Percentiles rank a stretch among this genome's conserved stretches.
Conservation (phyloP, 2,113 vertebrate genomes). For the Willisornis vidua region DNA sequence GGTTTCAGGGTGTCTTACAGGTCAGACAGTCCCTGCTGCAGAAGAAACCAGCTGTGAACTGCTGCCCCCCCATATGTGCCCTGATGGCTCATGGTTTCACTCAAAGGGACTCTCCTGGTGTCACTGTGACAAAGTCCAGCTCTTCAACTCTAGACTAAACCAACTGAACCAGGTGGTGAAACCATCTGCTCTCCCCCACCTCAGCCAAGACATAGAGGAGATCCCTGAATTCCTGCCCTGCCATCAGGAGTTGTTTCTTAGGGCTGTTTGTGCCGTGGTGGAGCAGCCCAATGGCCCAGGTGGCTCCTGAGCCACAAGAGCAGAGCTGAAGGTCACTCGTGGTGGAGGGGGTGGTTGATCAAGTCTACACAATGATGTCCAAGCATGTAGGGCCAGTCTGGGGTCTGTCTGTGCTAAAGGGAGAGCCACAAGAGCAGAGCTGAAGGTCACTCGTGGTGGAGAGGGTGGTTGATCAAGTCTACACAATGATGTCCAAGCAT, state of each 20-base stretch:
- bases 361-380: neutral
- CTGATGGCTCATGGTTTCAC: neutral
- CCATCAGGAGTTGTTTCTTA: neutral
- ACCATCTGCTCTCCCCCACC: neutral
- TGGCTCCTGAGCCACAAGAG: neutral
- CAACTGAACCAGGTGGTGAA: neutral
- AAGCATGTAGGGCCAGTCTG: neutral
- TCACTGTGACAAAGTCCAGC: no score
- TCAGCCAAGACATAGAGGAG: accelerated
- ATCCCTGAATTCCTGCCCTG: neutral
- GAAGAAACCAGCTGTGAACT: neutral
- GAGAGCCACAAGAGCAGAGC: neutral
- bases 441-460: neutral
- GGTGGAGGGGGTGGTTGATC: neutral
- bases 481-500: no score
- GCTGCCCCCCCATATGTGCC: neutral
- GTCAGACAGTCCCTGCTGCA: neutral
- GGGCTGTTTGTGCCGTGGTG: neutral
- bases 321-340: neutral
- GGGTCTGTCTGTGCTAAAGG: no score
- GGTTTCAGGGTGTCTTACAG: neutral
- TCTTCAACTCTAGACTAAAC: neutral
- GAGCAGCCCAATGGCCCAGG: neutral
- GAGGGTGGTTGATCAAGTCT: no score
- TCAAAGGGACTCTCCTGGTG: neutral